These are phyloP conservation scores for Disparrhopalites patrizii DNA, from an alignment of 2,888 invertebrate genomes.

Conservation along the genomic window DNA sequence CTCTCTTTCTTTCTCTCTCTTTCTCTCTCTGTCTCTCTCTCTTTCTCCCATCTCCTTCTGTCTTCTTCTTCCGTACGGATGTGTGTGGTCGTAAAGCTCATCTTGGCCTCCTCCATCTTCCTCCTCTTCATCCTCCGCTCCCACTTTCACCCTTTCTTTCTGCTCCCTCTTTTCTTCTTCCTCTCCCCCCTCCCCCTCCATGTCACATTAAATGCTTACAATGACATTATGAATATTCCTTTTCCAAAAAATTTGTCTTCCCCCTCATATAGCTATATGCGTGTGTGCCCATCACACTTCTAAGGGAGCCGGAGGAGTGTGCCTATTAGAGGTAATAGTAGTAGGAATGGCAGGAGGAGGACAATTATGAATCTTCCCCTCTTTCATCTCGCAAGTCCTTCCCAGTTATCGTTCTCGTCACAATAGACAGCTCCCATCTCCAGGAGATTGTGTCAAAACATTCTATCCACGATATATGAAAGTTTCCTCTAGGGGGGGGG, in stretches of 20 bases:
- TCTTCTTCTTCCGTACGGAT: too few relatives aligned
- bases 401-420: background rate
- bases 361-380: background rate
- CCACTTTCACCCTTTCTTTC: too few relatives aligned
- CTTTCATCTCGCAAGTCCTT: background rate
- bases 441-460: background rate
- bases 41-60: too few relatives aligned
- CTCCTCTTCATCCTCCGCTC: too few relatives aligned
- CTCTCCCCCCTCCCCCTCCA: background rate
- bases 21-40: too few relatives aligned
- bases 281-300: too few relatives aligned
- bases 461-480: background rate
- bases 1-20: too few relatives aligned
- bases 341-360: too few relatives aligned
- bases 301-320: too few relatives aligned
- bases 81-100: too few relatives aligned
- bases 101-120: too few relatives aligned
- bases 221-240: constrained; percentile 1
- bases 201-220: background rate
- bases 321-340: too few relatives aligned
- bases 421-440: background rate
- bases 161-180: background rate
- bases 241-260: background rate
- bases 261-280: background rate
- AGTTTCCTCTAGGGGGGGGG: constrained; percentile 74